Conservation (phyloP, 2,113 vertebrate species). For the Hiodon alosoides region DNA sequence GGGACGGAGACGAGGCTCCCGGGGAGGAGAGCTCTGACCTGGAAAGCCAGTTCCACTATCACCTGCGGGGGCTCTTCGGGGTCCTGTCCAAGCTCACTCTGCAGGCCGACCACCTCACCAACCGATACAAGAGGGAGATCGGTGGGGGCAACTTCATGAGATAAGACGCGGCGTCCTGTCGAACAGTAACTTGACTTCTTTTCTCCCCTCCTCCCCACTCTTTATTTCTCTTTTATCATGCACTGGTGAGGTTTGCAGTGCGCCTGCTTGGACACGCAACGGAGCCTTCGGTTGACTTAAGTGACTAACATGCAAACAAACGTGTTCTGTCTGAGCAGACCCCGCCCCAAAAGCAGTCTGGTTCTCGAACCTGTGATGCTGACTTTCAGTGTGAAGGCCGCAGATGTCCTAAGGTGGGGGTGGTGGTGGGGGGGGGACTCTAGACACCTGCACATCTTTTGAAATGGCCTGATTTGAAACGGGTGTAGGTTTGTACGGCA, state of each 20-base stretch:
- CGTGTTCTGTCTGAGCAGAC: background rate
- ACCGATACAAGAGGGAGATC: slow-evolving; percentile 69
- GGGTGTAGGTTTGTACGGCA: no score
- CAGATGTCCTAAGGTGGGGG: no score
- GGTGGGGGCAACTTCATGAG: slow-evolving; percentile 64
- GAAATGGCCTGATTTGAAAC: no score
- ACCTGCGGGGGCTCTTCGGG: slow-evolving; percentile 66
- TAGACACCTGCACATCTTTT: no score
- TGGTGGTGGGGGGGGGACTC: no score
- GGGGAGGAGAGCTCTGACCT: slow-evolving; percentile 49
- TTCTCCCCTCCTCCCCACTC: no score
- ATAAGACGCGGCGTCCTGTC: slow-evolving; percentile 32
- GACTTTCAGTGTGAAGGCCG: no score
- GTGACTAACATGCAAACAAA: background rate
- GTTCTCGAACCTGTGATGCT: no score
- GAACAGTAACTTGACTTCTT: background rate
- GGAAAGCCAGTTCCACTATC: slow-evolving; percentile 66
- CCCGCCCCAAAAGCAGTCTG: background rate
- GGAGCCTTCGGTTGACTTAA: background rate
- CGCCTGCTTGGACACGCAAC: background rate
- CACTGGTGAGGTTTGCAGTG: background rate
- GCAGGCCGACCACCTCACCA: slow-evolving; percentile 67
- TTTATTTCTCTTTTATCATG: background rate
- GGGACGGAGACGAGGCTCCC: background rate
- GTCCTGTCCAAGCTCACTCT: slow-evolving; percentile 68